Evolutionary conservation across 1,140 invertebrate species (phyloP).

Genomic region (Zaprionus ornatus): DNA sequence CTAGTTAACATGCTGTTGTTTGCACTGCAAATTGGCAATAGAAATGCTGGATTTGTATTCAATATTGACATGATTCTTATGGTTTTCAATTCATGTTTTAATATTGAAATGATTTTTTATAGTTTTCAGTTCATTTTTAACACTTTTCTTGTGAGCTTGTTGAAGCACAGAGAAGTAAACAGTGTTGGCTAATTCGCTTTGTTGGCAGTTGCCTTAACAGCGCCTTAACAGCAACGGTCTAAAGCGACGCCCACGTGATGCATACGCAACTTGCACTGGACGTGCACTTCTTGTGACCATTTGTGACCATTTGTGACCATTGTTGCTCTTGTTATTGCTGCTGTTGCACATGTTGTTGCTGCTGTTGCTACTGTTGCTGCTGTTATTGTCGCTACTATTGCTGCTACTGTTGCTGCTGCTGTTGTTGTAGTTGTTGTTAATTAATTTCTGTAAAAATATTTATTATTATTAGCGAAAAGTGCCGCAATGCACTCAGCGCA

Average conservation of each 20-base stretch:
- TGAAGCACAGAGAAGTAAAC: not conserved
- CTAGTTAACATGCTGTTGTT: too few species aligned
- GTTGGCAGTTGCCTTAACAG: not conserved
- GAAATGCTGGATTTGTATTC: too few species aligned
- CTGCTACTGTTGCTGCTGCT: conserved; percentile 29
- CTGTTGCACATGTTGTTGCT: too few species aligned
- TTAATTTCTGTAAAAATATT: conserved; percentile 80
- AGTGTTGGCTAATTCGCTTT: not conserved
- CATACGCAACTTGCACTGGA: conserved; percentile 20
- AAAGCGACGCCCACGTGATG: conserved; percentile 24
- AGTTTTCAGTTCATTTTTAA: too few species aligned
- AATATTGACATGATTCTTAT: too few species aligned
- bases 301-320: conserved; percentile 59
- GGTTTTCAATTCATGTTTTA: too few species aligned
- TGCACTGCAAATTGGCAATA: not conserved
- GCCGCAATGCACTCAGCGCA: conserved; percentile 60
- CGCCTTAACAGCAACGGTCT: not conserved
- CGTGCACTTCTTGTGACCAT: conserved; percentile 49
- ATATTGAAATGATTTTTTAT: too few species aligned
- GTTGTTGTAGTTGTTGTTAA: conserved; percentile 57
- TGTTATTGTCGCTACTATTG: conserved; percentile 23
- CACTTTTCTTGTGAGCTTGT: too few species aligned
- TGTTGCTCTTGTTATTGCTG: conserved; percentile 29
- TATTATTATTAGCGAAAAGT: conserved; percentile 74
- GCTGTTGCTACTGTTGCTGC: conserved; percentile 15